Evolutionary conservation across 2,797 vertebrate species (phyloP).

Genomic region (Scolopax rusticola): DNA sequence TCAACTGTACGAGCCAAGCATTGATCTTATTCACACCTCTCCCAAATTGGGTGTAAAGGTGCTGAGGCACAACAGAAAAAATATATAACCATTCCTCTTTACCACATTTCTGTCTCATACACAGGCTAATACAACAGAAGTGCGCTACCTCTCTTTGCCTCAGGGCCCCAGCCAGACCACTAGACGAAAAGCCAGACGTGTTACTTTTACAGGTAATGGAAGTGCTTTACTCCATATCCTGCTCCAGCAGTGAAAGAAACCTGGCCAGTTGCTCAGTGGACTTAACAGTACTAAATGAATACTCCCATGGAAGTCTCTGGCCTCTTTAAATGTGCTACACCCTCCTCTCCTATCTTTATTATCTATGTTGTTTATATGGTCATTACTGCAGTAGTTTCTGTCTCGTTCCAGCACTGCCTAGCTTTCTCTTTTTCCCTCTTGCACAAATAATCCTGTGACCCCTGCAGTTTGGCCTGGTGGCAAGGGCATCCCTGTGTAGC

Average conservation of each 20-base stretch:
- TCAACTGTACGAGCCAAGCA: not conserved
- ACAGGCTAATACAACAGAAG: constrained; percentile 51
- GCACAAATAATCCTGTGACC: not conserved
- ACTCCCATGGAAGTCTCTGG: not conserved
- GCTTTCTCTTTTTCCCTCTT: not conserved
- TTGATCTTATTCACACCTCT: not conserved
- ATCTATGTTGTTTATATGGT: not conserved
- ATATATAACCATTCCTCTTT: not conserved
- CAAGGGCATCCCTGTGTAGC: not conserved
- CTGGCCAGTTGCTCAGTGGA: not conserved
- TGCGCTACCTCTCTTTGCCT: constrained; percentile 80
- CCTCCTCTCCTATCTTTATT: not conserved
- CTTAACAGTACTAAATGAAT: not conserved
- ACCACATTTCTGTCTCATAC: constrained; percentile 4
- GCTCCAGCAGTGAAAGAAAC: not conserved
- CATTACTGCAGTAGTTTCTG: not conserved
- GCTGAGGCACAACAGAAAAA: not conserved
- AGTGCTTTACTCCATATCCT: not conserved
- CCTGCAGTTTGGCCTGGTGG: not conserved
- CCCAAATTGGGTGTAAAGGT: not conserved
- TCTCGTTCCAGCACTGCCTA: not conserved
- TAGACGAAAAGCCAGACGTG: not conserved
- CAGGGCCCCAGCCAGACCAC: constrained; percentile 9
- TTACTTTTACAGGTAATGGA: constrained; percentile 74
- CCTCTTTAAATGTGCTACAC: not conserved